Evolutionary conservation across 64 coral and sea anemone genomes (phyloP), one percentile per base, ranked within the genome.

Genomic region (Orbicella faveolata): DNA sequence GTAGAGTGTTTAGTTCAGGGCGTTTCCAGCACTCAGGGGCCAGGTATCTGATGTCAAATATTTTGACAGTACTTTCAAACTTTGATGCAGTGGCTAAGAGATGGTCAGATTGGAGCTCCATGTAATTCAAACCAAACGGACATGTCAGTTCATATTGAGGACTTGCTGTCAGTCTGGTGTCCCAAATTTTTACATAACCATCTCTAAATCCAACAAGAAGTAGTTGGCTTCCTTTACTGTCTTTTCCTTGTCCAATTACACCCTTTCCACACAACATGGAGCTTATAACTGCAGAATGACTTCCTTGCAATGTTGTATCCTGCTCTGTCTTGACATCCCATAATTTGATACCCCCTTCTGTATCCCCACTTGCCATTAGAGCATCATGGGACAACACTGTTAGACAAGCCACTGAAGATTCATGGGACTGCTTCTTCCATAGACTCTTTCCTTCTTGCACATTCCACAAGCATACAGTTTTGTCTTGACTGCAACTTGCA

Each of bases 151-250:
- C 65, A 78, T 90, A 85, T 35, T 94, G 95, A 2, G 92, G 41
- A 44, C 82, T 80, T 73, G 73, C 51, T 36, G 89, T 63, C 53
- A 74, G 12, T 3, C 84, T 83, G 9, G 82, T 61, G 72, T 97
- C 95, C 95, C 91, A 97, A 6, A 97, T 80, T 78, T 88, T 94
- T 10, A 97, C 86, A 33, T 84, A 78, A 57, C 95, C 95, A 83
- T 93, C 88, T 72, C 95, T 88, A 48, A 73, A 90, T 9, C 87
- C 95, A 36, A 94, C 84, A 83, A 68, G 88, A 23, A 96, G 55
- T 13, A 90, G 61, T n/a, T 20, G 21, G 18, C 23, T 54, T 19
- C 23, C 21, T 54, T 7, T 88, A 51, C 44, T 6, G 11, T 76
- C 90, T 89, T 85, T 88, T 37, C 61, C 88, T 30, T 92, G 73